Evolutionary conservation across 2,113 vertebrate species (phyloP), one percentile per base, ranked within the genome.

Genomic region (Microtus montanus): DNA sequence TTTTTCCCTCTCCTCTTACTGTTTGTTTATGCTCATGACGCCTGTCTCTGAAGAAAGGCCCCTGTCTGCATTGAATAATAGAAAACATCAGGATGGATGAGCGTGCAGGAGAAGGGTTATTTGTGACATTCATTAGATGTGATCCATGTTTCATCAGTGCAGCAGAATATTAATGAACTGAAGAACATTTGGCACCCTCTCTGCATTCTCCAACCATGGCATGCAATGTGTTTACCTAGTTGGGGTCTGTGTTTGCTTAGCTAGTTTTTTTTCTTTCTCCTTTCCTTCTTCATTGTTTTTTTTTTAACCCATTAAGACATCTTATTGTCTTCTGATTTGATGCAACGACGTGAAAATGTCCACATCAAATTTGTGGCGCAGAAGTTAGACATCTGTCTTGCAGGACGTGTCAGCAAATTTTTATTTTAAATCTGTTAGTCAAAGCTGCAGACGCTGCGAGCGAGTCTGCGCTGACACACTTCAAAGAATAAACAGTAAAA

Each of bases 41-140:
- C 96, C 96, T 98, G 98, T 97, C 97, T 95, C 95, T 95, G 83
- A 96, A 98, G 95, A 98, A 98, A 98, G 98, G 98, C 98, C 98
- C 98, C 96, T 98, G 95, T 98, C 97, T 98, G 90, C 97, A 95
- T 96, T 97, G 97, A 98, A 98, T 98, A 98, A 97, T 96, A 98
- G 97, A 91, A 96, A 97, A 93, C 95, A 92, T 95, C 82, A 95
- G 13, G 64, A 96, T 96, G 97, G 86, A 98, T 96, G 87, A 97
- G 97, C 97, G 90, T 96, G 44, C 92, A 94, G 94, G 58, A 95
- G 92, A 98, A 98, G 96, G 95, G 89, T 92, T 97, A 64, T 97
- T 97, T 17, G 38, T 98, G 96, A 98, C 97, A 97, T 94, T 97
- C 38, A 63, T 97, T 96, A 94, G 94, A 79, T 97, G 75, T 15